phyloP scores from a whole-genome alignment of 2,113 vertebrate genomes.

The Ancistrus triradiatus region DNA sequence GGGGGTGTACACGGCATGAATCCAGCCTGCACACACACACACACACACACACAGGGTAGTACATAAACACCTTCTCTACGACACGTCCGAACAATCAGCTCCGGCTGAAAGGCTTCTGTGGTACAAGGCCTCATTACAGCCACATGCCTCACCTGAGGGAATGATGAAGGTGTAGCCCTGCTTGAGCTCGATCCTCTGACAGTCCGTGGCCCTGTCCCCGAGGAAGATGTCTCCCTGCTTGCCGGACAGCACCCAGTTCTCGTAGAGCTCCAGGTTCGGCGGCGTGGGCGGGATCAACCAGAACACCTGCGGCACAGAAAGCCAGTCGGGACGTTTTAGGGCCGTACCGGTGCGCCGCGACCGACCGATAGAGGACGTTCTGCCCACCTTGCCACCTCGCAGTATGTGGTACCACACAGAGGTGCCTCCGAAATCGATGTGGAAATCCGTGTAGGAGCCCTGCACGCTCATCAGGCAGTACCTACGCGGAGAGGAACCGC shows the following conservation, averaged over 20 bases:
- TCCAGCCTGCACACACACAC: conserved; percentile 79
- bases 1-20: conserved; percentile 96
- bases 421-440: conserved; percentile 97
- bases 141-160: conserved; percentile 86
- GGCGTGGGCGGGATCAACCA: conserved; percentile 95
- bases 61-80: too few relatives aligned
- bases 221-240: conserved; percentile 98
- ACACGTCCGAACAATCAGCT: too few relatives aligned
- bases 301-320: conserved; percentile 79
- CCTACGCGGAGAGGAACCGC: conserved; percentile 55
- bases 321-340: too few relatives aligned
- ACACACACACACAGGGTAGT: background rate
- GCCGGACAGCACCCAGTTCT: conserved; percentile 98
- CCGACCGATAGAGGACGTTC: too few relatives aligned
- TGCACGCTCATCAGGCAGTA: conserved; percentile 99
- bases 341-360: background rate
- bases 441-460: conserved; percentile 98
- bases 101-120: too few relatives aligned
- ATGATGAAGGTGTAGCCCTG: conserved; percentile 97
- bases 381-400: conserved; percentile 92
- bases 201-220: conserved; percentile 89
- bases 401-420: conserved; percentile 98
- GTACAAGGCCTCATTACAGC: too few relatives aligned
- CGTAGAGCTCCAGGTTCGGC: conserved; percentile 95
- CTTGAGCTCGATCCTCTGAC: conserved; percentile 92